phyloP scores from a whole-genome alignment of 2,797 vertebrate genomes.

The Eutrigla gurnardus region DNA sequence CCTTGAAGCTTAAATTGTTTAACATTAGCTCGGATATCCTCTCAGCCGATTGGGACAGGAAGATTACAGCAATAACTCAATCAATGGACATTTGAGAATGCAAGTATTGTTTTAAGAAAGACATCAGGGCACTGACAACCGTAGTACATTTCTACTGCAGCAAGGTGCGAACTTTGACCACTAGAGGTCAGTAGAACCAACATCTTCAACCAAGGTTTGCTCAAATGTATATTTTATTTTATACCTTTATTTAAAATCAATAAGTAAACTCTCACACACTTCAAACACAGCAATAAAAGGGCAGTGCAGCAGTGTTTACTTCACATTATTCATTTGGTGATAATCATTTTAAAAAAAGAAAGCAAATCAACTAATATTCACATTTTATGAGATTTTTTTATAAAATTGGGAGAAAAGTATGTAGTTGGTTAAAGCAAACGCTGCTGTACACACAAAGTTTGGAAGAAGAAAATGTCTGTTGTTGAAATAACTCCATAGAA shows the following conservation, averaged over 20 bases:
- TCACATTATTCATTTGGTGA: not conserved
- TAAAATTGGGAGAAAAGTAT: no score
- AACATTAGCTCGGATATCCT: no score
- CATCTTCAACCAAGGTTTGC: not conserved
- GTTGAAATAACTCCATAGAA: slow-evolving; percentile 13
- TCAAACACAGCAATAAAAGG: slow-evolving; percentile 30
- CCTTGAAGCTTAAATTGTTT: not conserved
- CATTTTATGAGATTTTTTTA: not conserved
- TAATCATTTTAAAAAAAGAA: not conserved
- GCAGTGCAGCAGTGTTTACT: slow-evolving; percentile 18
- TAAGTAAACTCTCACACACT: not conserved
- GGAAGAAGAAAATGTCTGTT: slow-evolving; percentile 3
- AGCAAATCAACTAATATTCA: not conserved
- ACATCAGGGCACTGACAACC: not conserved
- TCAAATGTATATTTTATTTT: not conserved
- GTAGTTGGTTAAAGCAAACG: slow-evolving; percentile 11
- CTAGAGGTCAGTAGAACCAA: slow-evolving; percentile 22
- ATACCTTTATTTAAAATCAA: slow-evolving; percentile 11
- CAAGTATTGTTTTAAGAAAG: not conserved
- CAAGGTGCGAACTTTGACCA: slow-evolving; percentile 7
- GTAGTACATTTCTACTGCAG: not conserved
- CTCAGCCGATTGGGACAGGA: not conserved
- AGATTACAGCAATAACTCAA: not conserved
- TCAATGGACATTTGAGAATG: not conserved
- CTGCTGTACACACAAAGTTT: slow-evolving; percentile 17